Evolutionary conservation across 2,797 vertebrate genomes (phyloP).

Genomic region (Neostethus bicornis): DNA sequence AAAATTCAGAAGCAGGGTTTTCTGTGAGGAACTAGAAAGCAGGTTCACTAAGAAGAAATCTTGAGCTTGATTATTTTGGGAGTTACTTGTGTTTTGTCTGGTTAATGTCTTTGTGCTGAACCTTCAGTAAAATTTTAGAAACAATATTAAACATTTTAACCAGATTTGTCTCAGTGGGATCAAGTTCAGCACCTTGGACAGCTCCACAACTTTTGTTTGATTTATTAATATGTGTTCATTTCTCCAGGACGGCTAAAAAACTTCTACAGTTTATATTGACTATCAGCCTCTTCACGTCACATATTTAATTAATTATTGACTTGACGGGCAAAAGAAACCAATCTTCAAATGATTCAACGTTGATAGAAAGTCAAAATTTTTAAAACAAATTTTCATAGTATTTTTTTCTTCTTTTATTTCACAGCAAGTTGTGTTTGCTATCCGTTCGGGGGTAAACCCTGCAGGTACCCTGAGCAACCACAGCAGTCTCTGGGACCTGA

Average conservation of each 20-base stretch:
- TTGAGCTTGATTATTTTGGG: too few relatives aligned
- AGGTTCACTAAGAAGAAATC: too few relatives aligned
- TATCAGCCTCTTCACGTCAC: conserved; percentile 4
- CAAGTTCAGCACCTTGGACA: conserved; percentile 74
- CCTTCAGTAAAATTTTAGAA: too few relatives aligned
- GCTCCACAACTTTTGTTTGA: conserved; percentile 46
- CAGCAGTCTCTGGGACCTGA: conserved; percentile 96
- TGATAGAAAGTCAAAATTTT: background rate
- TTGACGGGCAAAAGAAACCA: background rate
- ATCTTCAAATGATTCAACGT: background rate
- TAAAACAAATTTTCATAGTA: background rate
- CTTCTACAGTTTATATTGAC: too few relatives aligned
- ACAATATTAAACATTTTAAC: too few relatives aligned
- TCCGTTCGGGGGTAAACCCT: conserved; percentile 94
- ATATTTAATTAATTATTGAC: conserved; percentile 7
- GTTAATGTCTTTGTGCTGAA: too few relatives aligned
- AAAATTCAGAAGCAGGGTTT: too few relatives aligned
- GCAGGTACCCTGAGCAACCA: conserved; percentile 89
- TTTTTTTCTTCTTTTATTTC: background rate
- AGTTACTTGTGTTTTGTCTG: too few relatives aligned
- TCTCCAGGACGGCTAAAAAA: too few relatives aligned
- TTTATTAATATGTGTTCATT: too few relatives aligned
- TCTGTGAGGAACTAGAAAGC: too few relatives aligned
- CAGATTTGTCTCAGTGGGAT: background rate
- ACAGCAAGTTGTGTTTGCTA: conserved; percentile 93